phyloP scores from a whole-genome alignment of 2,113 vertebrate genomes.

The Brachionichthys hirsutus region DNA sequence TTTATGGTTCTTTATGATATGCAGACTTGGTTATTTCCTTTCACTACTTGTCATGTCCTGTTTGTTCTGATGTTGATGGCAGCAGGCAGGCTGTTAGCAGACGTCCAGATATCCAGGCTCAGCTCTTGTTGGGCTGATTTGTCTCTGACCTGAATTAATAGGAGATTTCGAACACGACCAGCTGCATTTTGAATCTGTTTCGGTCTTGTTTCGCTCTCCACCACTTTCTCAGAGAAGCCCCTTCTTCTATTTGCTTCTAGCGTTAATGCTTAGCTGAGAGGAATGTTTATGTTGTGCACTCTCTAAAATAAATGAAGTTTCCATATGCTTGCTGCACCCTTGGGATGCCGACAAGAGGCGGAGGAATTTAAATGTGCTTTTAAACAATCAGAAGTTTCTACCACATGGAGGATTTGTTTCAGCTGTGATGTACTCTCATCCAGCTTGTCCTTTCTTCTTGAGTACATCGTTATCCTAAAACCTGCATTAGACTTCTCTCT shows the following conservation, averaged over 20 bases:
- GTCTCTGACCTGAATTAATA: conserved; percentile 45
- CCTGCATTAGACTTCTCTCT: conserved; percentile 16
- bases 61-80: conserved; percentile 16
- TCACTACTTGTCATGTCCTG: conserved; percentile 8
- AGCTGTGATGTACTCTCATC: conserved; percentile 51
- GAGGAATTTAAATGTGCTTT: conserved; percentile 67
- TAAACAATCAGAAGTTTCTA: conserved; percentile 68
- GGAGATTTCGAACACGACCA: conserved; percentile 25
- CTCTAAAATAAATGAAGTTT: conserved; percentile 41
- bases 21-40: neutral
- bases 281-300: conserved; percentile 55
- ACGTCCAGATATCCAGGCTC: conserved; percentile 30
- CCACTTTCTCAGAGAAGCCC: conserved; percentile 17
- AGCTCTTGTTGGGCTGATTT: conserved; percentile 45
- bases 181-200: conserved; percentile 41
- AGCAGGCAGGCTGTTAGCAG: conserved; percentile 9
- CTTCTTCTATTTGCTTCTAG: conserved; percentile 53
- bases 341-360: conserved; percentile 32
- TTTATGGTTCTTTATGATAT: conserved; percentile 41
- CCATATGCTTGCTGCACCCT: conserved; percentile 48
- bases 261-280: conserved; percentile 19
- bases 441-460: conserved; percentile 47
- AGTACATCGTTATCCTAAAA: conserved; percentile 41
- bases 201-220: conserved; percentile 8
- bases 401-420: conserved; percentile 67